Base-by-base conservation (phyloP, 2,113 vertebrate genomes). In the Pelusios castaneus region DNA sequence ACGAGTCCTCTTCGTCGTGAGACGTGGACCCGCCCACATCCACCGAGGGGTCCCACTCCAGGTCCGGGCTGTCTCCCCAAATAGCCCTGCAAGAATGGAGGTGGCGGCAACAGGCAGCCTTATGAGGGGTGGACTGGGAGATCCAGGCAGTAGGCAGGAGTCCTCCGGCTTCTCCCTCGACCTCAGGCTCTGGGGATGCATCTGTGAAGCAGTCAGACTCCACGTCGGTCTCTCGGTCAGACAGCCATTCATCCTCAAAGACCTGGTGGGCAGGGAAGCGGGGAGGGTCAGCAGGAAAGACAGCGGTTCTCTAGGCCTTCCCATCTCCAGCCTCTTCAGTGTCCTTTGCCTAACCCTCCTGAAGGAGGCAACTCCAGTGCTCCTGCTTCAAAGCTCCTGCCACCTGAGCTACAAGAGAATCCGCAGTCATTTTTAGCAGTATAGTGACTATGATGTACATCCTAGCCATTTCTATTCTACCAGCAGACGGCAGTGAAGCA, bases 21-120 rank as follows among this genome's bases (percentile, higher is more conserved):
- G 98, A 98, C 2, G 98, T 88, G 0, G 98, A 98, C 8, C 96
- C 97, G 4, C 99, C 99, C 12, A 99, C 97, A 43, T 99, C 99
- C 8, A 98, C 99, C 0, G 98, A 98, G 5, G 98, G 99, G 88
- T 99, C 99, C 99, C 99, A 99, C 94, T 99, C 99, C 94, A 99
- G 95, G 25, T 98, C 98, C 94, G 97, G 86, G 58, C 25, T 78
- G 12, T 58, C 84, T 13, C n/a, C 45, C 34, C 77, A 82, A 51
- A 73, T 41, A 17, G n/a, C 63, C 63, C 19, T 34, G 9, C 21
- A 70, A 2, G 8, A 34, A 38, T 70, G 51, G 6, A 5, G 22
- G 4, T 25, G 16, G 70, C 5, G 13, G 13, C 27, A 25, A 5
- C 25, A 24, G 8, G 3, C 5, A 6, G 43, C 54, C 34, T 76